Evolutionary conservation across 2,797 vertebrate species (phyloP), one percentile per base, ranked within the genome.

Genomic region (Chromis chromis): DNA sequence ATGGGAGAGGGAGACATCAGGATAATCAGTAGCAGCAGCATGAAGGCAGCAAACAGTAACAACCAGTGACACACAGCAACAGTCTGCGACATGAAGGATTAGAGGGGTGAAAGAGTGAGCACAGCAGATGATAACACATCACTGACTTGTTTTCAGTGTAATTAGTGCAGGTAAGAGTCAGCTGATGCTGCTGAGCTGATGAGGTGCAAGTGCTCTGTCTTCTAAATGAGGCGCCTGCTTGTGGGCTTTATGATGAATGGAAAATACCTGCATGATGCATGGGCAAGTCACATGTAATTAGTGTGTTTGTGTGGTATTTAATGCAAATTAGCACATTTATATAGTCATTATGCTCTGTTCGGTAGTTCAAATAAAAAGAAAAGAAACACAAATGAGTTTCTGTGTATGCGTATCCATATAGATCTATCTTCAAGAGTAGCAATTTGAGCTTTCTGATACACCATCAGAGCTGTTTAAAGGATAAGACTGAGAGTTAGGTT

Each of bases 21-120:
- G 49, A 76, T 63, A 79, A 74, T 78, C 78, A 85, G 68, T 12
- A 70, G 44, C 53, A 76, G 52, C 50, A 72, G 62, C 56, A 1
- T 48, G 24, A 17, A 66, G 50, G 55, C 40, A 19, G 44, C 58
- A 70, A 71, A 72, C 44, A 64, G 27, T 19, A 62, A 40, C 62
- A 61, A 59, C 44, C 40, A 56, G 55, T 25, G 73, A 50, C 28
- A 62, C 27, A 36, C 54, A 54, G 28, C 7, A 64, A 65, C 42
- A 44, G 39, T 63, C 42, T 62, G 36, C 3, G 59, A 61, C 22
- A 59, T 27, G 42, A 25, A 65, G 60, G 53, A 70, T 68, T 73
- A 70, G 50, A 58, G 6, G 42, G 44, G 54, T 70, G 39, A 52
- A 49, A 31, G 14, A 49, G 53, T 56, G 36, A 71, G 24, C 44